A percentile compares a stretch with the other conserved stretches of the same genome.
Conservation (phyloP, 64 coral and sea anemone species). For the Montipora foliosa region DNA sequence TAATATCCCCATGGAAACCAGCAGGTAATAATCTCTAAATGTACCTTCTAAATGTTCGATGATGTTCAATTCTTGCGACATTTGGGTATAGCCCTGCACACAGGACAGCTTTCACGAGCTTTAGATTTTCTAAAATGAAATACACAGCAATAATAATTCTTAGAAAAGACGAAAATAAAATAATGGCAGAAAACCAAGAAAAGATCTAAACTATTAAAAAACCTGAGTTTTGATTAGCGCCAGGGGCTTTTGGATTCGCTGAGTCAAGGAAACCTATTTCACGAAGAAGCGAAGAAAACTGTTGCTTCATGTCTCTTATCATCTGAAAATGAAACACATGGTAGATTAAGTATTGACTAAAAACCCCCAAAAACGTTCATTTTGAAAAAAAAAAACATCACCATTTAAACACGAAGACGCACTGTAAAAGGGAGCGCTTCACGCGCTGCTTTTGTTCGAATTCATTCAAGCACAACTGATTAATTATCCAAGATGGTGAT, state of each 20-base stretch:
- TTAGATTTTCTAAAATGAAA: slow-evolving; percentile 79
- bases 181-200: neutral
- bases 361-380: neutral
- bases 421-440: too few species aligned
- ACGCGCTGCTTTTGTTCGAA: too few species aligned
- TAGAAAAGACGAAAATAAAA: neutral
- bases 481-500: too few species aligned
- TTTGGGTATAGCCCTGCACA: slow-evolving; percentile 98
- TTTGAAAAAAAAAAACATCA: neutral
- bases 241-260: slow-evolving; percentile 61
- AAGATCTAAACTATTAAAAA: neutral
- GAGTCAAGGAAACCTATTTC: slow-evolving; percentile 90
- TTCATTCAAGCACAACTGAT: too few species aligned
- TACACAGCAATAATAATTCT: neutral
- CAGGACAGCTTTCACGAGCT: slow-evolving; percentile 87
- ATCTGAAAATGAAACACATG: slow-evolving; percentile 57
- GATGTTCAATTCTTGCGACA: slow-evolving; percentile 73
- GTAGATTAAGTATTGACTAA: neutral
- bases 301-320: slow-evolving; percentile 97
- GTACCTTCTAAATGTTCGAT: slow-evolving; percentile 61
- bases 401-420: too few species aligned
- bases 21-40: neutral
- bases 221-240: slow-evolving; percentile 90
- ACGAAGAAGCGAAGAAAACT: slow-evolving; percentile 84
- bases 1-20: neutral